Base-by-base conservation (phyloP, 2,797 vertebrate genomes). In the Zenarchopterus dispar region DNA sequence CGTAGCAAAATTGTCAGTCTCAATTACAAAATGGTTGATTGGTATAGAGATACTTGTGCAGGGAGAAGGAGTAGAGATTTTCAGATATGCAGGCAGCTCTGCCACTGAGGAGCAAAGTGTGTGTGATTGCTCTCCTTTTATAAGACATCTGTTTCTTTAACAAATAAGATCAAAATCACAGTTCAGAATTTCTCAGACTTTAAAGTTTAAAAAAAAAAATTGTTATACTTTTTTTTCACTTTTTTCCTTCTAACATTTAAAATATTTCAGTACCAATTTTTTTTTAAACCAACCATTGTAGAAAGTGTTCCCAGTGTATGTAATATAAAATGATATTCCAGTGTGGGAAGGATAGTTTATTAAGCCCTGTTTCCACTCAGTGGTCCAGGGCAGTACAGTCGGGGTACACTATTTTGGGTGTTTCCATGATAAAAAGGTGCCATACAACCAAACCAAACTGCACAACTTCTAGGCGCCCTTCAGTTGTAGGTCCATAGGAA, bases 11-110 rank as follows among this genome's bases (percentile, higher is more conserved):
- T 85, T 85, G 83, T 84, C 76, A 74, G 81, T 85, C 85, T 90
- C 85, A 86, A 87, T 91, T 89, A 89, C 88, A 87, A 90, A 88
- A 86, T 66, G 77, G 77, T 84, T 93, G 91, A 94, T 93, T 94
- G 92, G 81, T 62, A 87, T 88, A 86, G 91, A 91, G 88, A 88
- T 91, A 91, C 87, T 93, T 88, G 82, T 91, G 88, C 85, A 62
- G 75, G 87, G 91, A 91, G 91, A 94, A 93, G 88, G 72, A 69
- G 70, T 61, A 67, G 75, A 91, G 85, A 36, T 76, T 87, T 83
- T 87, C 76, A 81, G 73, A 90, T 80, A 71, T 64, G 76, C 84
- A 90, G 84, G 88, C 92, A 93, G 91, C 92, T 93, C 91, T 82
- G 80, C 64, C 39, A 82, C 86, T 83, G 84, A 84, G 79, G 73